Conservation (phyloP, 2,113 vertebrate species). For the Xerus inauris region DNA sequence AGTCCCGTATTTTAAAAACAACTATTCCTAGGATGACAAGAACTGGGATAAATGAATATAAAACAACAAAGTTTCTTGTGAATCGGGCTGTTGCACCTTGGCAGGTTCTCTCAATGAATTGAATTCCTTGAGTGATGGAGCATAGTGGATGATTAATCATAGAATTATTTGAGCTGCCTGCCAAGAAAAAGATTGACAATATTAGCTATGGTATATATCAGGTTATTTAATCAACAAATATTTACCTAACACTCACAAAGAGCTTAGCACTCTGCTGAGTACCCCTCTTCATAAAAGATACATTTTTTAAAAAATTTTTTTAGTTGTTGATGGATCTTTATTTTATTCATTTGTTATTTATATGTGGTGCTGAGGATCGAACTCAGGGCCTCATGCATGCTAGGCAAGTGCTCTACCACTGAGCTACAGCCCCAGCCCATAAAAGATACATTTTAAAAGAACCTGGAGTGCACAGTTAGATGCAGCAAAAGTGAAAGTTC, state of each 20-base stretch:
- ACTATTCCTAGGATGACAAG: constrained; percentile 90
- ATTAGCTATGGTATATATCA: neutral
- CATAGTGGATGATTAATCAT: constrained; percentile 82
- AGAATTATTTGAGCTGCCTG: constrained; percentile 81
- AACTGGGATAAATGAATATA: constrained; percentile 94
- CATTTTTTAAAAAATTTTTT: too few relatives aligned
- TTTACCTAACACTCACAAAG: neutral
- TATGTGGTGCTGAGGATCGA: too few relatives aligned
- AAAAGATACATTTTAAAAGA: neutral
- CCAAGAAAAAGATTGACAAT: constrained; percentile 49
- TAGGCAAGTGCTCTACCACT: too few relatives aligned
- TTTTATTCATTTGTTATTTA: too few relatives aligned
- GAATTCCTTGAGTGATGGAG: constrained; percentile 85
- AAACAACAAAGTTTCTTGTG: constrained; percentile 90
- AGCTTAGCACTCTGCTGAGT: neutral
- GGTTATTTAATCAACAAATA: neutral
- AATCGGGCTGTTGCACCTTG: constrained; percentile 90
- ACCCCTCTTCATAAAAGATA: neutral
- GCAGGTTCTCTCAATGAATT: constrained; percentile 91
- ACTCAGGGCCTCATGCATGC: too few relatives aligned
- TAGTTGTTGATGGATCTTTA: too few relatives aligned
- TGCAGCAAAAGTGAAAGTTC: neutral
- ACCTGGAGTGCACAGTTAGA: neutral
- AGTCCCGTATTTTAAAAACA: constrained; percentile 94
- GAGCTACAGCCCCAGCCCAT: too few relatives aligned